These are phyloP conservation scores for Odocoileus virginianus DNA, from an alignment of 2,113 vertebrate genomes.

Conservation along the genomic window DNA sequence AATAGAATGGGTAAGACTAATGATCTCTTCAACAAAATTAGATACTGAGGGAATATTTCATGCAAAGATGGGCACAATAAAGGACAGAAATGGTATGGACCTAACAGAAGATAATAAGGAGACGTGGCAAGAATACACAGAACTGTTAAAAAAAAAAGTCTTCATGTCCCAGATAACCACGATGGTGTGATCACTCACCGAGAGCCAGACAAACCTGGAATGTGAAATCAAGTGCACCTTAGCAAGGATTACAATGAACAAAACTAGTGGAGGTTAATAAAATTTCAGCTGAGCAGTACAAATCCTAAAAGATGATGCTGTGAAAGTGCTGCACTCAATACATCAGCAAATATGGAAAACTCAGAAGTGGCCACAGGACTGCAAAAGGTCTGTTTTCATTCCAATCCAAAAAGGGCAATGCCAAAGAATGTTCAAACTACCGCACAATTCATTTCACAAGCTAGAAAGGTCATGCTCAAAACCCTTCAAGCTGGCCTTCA, in stretches of 20 bases:
- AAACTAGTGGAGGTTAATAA: not conserved
- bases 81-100: not conserved
- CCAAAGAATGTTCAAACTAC: not conserved
- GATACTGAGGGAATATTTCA: not conserved
- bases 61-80: not conserved
- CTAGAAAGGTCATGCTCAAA: not conserved
- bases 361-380: not conserved
- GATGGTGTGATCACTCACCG: not conserved
- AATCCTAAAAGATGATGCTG: not conserved
- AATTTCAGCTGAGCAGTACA: not conserved
- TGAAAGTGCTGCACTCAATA: not conserved
- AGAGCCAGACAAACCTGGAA: not conserved
- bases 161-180: not conserved
- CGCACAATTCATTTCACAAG: not conserved
- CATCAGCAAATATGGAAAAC: not conserved
- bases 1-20: not conserved
- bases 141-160: not conserved
- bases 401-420: not conserved
- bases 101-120: not conserved
- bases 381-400: not conserved
- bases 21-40: not conserved
- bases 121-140: not conserved
- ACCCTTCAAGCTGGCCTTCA: not conserved
- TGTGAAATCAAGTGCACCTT: not conserved
- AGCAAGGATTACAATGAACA: not conserved